phyloP scores from a whole-genome alignment of 2,113 vertebrate genomes.

The Garra rufa region DNA sequence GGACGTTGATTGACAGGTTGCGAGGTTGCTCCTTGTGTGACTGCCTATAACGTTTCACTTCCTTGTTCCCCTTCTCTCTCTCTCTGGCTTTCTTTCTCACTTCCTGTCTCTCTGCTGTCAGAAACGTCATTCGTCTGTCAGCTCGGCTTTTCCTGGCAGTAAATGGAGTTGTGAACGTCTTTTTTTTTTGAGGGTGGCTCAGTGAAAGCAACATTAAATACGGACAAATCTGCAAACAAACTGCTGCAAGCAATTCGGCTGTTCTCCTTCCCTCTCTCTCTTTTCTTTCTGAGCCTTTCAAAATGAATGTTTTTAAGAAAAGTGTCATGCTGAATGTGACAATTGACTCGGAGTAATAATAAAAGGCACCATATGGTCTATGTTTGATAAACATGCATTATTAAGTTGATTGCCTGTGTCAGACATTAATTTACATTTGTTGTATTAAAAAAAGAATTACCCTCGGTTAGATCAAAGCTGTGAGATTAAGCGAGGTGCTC shows the following conservation, averaged over 20 bases:
- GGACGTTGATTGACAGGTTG: slow-evolving; percentile 55
- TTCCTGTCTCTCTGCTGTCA: slow-evolving; percentile 46
- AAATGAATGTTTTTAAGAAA: slow-evolving; percentile 60
- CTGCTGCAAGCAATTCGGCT: slow-evolving; percentile 48
- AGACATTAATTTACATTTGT: slow-evolving; percentile 72
- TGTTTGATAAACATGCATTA: slow-evolving; percentile 70
- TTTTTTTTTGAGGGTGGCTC: slow-evolving; percentile 38
- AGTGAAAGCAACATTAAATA: slow-evolving; percentile 52
- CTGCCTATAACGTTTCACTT: slow-evolving; percentile 47
- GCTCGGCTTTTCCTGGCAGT: slow-evolving; percentile 41
- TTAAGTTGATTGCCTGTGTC: slow-evolving; percentile 71
- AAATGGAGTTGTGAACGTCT: slow-evolving; percentile 54
- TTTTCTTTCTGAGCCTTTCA: slow-evolving; percentile 57
- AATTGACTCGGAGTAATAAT: slow-evolving; percentile 73
- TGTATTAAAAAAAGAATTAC: slow-evolving; percentile 69
- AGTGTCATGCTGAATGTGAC: slow-evolving; percentile 61
- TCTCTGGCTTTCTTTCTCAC: slow-evolving; percentile 29
- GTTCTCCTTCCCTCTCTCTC: slow-evolving; percentile 39
- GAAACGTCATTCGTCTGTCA: slow-evolving; percentile 56
- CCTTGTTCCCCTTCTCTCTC: slow-evolving; percentile 31
- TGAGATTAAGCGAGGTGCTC: slow-evolving; percentile 56
- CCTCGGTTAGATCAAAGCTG: slow-evolving; percentile 65
- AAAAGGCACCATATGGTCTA: slow-evolving; percentile 71
- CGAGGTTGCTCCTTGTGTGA: slow-evolving; percentile 51
- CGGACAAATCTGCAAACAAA: slow-evolving; percentile 62